Evolutionary conservation across 2,113 vertebrate genomes (phyloP).

Genomic region (Willisornis vidua): DNA sequence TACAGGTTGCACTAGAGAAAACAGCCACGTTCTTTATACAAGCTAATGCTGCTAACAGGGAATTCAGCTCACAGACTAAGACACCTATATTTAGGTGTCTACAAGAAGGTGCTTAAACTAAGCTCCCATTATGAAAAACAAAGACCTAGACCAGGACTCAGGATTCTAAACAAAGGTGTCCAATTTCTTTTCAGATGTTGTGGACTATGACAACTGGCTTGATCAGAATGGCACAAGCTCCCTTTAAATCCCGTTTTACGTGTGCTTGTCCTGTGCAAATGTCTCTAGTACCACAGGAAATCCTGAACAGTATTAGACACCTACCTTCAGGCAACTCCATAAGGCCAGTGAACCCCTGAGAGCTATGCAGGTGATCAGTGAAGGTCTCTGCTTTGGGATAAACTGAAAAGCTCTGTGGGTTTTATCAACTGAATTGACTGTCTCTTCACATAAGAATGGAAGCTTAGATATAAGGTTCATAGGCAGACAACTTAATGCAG

Average conservation of each 20-base stretch:
- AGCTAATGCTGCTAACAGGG: not conserved
- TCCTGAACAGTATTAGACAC: not conserved
- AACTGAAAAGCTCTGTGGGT: not conserved
- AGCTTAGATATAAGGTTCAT: not conserved
- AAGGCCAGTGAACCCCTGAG: not conserved
- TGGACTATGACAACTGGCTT: not conserved
- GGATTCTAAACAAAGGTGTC: not conserved
- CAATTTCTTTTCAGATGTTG: not conserved
- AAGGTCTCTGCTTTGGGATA: not conserved
- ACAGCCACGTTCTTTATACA: not conserved
- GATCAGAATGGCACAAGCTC: not conserved
- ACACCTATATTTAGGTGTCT: not conserved
- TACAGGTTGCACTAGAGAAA: not conserved
- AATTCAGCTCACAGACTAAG: not conserved
- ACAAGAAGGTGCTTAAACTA: not conserved
- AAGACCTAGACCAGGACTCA: not conserved
- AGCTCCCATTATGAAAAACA: not conserved
- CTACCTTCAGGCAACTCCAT: not conserved
- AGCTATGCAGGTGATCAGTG: not conserved
- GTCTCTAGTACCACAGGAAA: fast-evolving
- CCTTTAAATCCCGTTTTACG: not conserved
- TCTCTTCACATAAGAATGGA: not conserved
- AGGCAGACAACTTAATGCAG: not conserved
- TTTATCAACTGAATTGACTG: not conserved
- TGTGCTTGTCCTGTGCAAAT: not conserved